Evolutionary conservation across 2,888 invertebrate genomes (phyloP).

Genomic region (Chesias legatella): DNA sequence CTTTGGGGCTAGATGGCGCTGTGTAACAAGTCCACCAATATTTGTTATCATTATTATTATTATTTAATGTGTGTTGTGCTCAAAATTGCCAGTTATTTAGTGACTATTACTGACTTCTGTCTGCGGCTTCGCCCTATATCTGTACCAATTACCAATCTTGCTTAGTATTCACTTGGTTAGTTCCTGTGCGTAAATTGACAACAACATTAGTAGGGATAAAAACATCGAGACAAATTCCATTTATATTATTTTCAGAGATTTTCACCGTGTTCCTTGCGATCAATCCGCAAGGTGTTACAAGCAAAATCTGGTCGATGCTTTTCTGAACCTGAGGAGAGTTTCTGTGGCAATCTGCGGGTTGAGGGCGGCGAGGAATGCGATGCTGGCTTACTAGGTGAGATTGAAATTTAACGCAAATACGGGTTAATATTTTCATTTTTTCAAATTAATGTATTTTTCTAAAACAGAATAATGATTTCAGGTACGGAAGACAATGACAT

Average conservation of each 20-base stretch:
- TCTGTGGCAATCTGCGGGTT: slow-evolving; percentile 97
- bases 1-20: too few relatives aligned
- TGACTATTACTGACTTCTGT: too few relatives aligned
- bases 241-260: slow-evolving; percentile 84
- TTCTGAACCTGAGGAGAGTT: slow-evolving; percentile 96
- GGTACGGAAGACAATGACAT: slow-evolving; percentile 94
- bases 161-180: too few relatives aligned
- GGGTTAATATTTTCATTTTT: neutral
- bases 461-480: slow-evolving; percentile 23
- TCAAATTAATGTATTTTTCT: neutral
- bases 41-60: too few relatives aligned
- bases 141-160: too few relatives aligned
- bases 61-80: too few relatives aligned
- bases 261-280: slow-evolving; percentile 95
- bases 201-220: too few relatives aligned
- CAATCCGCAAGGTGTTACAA: slow-evolving; percentile 94
- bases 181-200: too few relatives aligned
- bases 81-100: too few relatives aligned
- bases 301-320: slow-evolving; percentile 95
- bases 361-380: slow-evolving; percentile 98
- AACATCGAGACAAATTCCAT: neutral
- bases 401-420: neutral
- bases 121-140: too few relatives aligned
- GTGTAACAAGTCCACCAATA: too few relatives aligned
- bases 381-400: slow-evolving; percentile 90